Evolutionary conservation across 2,113 vertebrate species (phyloP).

Genomic region (Romanogobio albipinnatus): DNA sequence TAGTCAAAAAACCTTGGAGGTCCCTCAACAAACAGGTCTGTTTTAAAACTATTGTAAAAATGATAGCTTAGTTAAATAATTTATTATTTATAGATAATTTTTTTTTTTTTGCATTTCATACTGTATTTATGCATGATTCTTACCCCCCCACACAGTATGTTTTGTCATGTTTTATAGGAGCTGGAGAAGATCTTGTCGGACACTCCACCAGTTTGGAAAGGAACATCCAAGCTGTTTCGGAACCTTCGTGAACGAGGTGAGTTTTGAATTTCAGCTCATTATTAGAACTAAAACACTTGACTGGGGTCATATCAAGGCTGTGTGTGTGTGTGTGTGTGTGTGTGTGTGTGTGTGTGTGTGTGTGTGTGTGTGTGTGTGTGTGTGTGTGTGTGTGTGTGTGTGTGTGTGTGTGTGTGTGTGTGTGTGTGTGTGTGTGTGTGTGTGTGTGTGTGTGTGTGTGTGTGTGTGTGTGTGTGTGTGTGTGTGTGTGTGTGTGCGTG

Average conservation of each 20-base stretch:
- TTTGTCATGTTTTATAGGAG: constrained; percentile 75
- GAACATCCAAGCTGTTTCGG: constrained; percentile 94
- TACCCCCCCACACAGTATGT: background rate
- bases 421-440: too few species aligned
- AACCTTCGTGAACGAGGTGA: constrained; percentile 91
- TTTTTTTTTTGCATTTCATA: background rate
- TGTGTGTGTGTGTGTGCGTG: too few species aligned
- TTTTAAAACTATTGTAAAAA: constrained; percentile 44
- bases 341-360: too few species aligned
- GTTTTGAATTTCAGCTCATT: background rate
- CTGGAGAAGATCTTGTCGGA: constrained; percentile 91
- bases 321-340: background rate
- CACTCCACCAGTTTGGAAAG: constrained; percentile 96
- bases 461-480: too few species aligned
- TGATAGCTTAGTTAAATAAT: background rate
- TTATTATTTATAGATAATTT: background rate
- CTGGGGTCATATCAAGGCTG: background rate
- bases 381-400: background rate
- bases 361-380: background rate
- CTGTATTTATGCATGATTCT: background rate
- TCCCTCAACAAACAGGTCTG: constrained; percentile 94
- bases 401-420: background rate
- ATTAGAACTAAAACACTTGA: background rate
- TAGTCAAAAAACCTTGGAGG: constrained; percentile 89
- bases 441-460: background rate